Evolutionary conservation across 2,888 invertebrate genomes (phyloP).

Genomic region (Operophtera brumata): DNA sequence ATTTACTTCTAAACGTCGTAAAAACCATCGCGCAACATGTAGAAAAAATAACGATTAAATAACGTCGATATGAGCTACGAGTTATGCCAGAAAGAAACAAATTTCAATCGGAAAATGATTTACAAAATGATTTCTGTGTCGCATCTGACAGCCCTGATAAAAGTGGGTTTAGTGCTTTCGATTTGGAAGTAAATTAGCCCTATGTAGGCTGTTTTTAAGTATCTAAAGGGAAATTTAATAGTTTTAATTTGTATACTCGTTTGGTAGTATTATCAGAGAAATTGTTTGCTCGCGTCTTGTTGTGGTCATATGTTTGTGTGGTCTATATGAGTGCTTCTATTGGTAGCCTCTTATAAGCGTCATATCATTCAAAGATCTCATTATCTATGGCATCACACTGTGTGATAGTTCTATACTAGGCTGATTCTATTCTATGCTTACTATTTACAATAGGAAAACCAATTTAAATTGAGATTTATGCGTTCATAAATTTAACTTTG

Average conservation of each 20-base stretch:
- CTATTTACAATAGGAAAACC: too few relatives aligned
- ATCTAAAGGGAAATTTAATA: constrained; percentile 21
- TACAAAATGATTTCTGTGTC: too few relatives aligned
- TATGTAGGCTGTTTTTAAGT: constrained; percentile 23
- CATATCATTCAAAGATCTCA: background rate
- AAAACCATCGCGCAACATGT: too few relatives aligned
- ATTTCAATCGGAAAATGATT: too few relatives aligned
- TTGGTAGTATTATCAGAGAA: background rate
- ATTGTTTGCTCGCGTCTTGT: background rate
- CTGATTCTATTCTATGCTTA: too few relatives aligned
- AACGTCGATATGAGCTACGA: too few relatives aligned
- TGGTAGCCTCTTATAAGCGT: background rate
- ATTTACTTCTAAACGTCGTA: too few relatives aligned
- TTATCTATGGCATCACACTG: background rate
- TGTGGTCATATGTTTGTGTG: background rate
- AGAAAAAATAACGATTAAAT: too few relatives aligned
- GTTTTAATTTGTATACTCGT: constrained; percentile 18
- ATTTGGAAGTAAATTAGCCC: constrained; percentile 26
- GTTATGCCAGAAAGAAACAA: too few relatives aligned
- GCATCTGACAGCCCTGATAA: constrained; percentile 11
- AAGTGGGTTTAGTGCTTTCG: constrained; percentile 27
- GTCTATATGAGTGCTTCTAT: background rate
- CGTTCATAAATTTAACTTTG: too few relatives aligned
- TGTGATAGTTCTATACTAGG: background rate
- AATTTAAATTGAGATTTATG: too few relatives aligned